Conservation (phyloP, 2,888 invertebrate species). For the Cataglyphis altisquamis region DNA sequence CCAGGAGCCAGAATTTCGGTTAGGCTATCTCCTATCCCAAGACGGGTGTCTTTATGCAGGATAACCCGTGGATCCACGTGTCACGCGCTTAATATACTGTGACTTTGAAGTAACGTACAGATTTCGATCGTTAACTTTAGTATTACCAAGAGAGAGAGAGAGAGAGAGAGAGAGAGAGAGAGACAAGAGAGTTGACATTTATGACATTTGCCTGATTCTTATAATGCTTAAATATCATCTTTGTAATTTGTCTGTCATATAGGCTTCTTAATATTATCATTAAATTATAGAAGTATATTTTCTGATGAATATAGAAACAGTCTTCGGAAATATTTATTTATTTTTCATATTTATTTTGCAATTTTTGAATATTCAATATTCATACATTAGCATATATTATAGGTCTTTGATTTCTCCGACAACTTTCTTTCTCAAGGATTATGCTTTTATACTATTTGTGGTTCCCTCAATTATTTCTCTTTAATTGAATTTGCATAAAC, state of each 20-base stretch:
- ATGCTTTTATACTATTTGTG: neutral
- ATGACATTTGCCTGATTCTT: neutral
- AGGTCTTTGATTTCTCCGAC: neutral
- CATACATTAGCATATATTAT: conserved; percentile 9
- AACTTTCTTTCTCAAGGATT: neutral
- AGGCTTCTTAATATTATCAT: neutral
- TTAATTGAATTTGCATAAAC: neutral
- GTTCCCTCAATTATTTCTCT: neutral
- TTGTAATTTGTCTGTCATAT: neutral
- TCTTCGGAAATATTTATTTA: neutral
- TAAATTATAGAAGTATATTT: neutral
- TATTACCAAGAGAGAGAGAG: neutral
- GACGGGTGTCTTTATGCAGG: conserved; percentile 43
- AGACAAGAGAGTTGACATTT: conserved; percentile 1
- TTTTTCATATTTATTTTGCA: conserved; percentile 2
- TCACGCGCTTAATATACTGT: conserved; percentile 32
- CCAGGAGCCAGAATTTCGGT: conserved; percentile 80
- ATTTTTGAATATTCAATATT: conserved; percentile 10
- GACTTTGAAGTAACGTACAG: conserved; percentile 47
- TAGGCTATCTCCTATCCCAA: conserved; percentile 59
- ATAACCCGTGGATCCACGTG: conserved; percentile 42
- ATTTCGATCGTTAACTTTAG: conserved; percentile 18
- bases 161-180: neutral
- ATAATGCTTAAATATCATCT: neutral
- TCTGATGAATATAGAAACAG: neutral